Base-by-base conservation (phyloP, 2,888 invertebrate genomes). In the Epinotia demarniana region DNA sequence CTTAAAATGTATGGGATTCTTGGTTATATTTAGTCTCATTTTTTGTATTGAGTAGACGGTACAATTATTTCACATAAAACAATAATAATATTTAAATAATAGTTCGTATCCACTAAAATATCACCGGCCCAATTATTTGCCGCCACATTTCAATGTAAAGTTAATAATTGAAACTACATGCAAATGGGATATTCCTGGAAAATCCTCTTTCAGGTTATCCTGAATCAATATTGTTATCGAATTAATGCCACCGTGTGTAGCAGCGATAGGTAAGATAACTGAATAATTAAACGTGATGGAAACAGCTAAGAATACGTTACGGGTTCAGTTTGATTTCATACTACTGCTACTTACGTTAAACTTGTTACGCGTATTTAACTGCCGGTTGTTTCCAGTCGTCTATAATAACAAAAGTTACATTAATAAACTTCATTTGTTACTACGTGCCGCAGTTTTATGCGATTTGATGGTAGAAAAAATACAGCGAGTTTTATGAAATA, bases 181-280 rank as follows among this genome's bases (percentile, higher is more conserved):
- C 67, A 61, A 72, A 67, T 57, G 58, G 9, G 53, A 60, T 46
- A 27, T 63, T 39, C 12, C 60, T 33, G 58, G 53, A 43, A 61
- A 49, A 55, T 72, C 67, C 53, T 61, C 66, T 23, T 27, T 53
- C 13, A 27, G 3, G 46, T 67, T 70, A 74, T 64, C 53, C 27
- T 62, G 46, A 62, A 61, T 62, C 64, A 75, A 75, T 72, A 75
- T 71, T 75, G 46, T 23, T n/a, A 75, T 67, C 55, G 33, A 62
- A 75, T 75, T 62, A 72, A 64, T 58, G 11, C 39, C 58, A 57
- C 57, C 57, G 71, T 67, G 72, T 57, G 67, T 57, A 43, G 49
- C 58, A 33, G 39, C 63, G 71, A 62, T 67, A 75, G 60, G 33
- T 74, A 58, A 69, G 61, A 61, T 62, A 69, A 67, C 61, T 67